Evolutionary conservation across 2,113 vertebrate species (phyloP), one percentile per base, ranked within the genome.

Genomic region (Prunella fulvescens): DNA sequence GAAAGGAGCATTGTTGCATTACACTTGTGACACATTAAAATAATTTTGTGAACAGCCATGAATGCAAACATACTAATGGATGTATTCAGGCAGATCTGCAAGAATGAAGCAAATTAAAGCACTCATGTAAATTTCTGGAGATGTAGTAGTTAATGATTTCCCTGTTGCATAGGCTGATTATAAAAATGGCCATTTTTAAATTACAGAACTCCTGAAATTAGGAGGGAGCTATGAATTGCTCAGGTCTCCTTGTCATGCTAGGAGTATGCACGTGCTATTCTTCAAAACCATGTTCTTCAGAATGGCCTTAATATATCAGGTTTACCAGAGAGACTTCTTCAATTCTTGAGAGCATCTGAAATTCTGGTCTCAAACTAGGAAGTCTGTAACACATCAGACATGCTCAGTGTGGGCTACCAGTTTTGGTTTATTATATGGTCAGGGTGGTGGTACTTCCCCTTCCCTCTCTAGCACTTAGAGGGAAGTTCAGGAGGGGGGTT

Each of bases 401-500:
- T 35, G 40, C 31, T 79, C 1, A 1, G 19, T 50, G 79, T 86
- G 24, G 19, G 33, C 54, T 77, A 2, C n/a, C 25, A 20, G 14
- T 47, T 39, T 19, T 13, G 3, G 20, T 20, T 28, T 24, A 45
- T 48, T 72, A 15, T 0, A 0, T 69, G 13, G 5, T 71, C 8
- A 67, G 40, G 10, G 12, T 72, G 26, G 8, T 65, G 28, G 33
- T 74, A 14, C 28, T 72, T 71, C 9, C 50, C 10, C 5, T 74
- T 93, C 23, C 29, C 44, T 60, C 23, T 87, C 26, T 12, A 44
- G 56, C 31, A 23, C 9, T 47, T 76, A n/a, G 1, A 53, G 12
- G 37, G 53, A 69, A 10, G 45, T 73, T 53, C 23, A 67, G 42
- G 26, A 53, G 10, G 7, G 16, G 12, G 8, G 2, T 81, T 94